Evolutionary conservation across 2,888 invertebrate species (phyloP), one percentile per base, ranked within the genome.

Genomic region (Ochlodes sylvanus): DNA sequence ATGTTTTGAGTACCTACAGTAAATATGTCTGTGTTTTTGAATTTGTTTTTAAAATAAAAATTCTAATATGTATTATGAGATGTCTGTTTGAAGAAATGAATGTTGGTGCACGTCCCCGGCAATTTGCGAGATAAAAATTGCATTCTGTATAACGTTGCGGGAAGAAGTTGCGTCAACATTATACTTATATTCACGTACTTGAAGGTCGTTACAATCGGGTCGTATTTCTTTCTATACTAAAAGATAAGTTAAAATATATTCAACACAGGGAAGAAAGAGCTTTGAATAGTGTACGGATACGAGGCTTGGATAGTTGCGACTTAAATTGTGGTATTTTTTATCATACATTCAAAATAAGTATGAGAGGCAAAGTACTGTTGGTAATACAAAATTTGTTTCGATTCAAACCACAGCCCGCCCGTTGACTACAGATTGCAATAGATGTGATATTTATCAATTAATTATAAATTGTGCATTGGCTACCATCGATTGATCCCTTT

Each of bases 121-220:
- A 41, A 42, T 60, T 60, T 60, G 27, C 21, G 15, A 60, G 44
- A 44, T 58, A 58, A 60, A 60, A 3, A 44, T 15, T 27, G 21
- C 27, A 19, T 58, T 21, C n/a, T 32, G 58, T 60, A 41, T 44
- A 15, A 27, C 44, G 17, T 14, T 44, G 44, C 27, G 44, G 58
- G 44, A 60, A 21, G 57, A 42, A 44, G 27, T 44, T 44, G 58
- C 44, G 44, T 44, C 50, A 38, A 65, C 32, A 65, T 50, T 50
- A 19, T 34, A 27, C 19, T 19, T 38, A 47, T 14, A 41, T 17
- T 19, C 47, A 50, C 34, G 44, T 60, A 47, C 50, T 15, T 19
- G 57, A 65, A 57, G 57, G 50, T 21, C 57, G 47, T 19, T 19
- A 10, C 15, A 65, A 65, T 65, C 57, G 21, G 57, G 57, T 65